Conservation (phyloP, 2,113 vertebrate genomes). For the Tragelaphus strepsiceros region DNA sequence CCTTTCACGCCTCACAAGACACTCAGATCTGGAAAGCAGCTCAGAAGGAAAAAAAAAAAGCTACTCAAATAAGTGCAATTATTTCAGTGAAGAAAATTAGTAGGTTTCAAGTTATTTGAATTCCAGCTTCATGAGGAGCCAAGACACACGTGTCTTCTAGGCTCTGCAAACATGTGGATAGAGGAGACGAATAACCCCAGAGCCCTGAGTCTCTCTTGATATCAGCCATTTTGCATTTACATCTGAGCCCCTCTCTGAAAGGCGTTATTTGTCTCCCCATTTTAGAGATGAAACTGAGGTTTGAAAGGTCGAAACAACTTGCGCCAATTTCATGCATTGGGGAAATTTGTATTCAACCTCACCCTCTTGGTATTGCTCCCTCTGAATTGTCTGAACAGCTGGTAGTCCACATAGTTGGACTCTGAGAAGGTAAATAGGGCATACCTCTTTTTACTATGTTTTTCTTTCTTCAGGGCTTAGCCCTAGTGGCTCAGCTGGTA, state of each 20-base stretch:
- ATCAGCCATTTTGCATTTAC: not conserved
- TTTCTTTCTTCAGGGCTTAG: not conserved
- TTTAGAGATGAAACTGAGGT: not conserved
- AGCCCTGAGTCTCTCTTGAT: fast-evolving
- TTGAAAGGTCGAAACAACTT: not conserved
- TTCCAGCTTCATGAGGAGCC: not conserved
- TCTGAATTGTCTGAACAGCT: not conserved
- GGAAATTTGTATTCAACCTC: not conserved
- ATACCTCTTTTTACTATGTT: not conserved
- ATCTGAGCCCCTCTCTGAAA: not conserved
- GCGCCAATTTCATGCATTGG: not conserved
- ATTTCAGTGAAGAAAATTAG: not conserved
- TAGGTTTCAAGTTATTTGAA: not conserved
- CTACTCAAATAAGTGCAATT: not conserved
- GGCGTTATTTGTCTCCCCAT: not conserved
- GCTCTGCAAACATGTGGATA: not conserved
- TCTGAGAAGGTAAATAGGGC: not conserved
- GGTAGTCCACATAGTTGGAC: not conserved
- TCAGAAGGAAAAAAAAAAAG: not conserved
- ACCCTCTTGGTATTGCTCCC: not conserved
- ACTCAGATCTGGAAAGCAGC: constrained; percentile 68
- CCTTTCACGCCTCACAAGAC: constrained; percentile 75
- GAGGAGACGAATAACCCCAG: not conserved
- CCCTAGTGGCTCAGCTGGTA: not conserved
- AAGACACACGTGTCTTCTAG: not conserved